Conservation (phyloP, 1,140 invertebrate genomes). For the Tetramorium parvispinum region DNA sequence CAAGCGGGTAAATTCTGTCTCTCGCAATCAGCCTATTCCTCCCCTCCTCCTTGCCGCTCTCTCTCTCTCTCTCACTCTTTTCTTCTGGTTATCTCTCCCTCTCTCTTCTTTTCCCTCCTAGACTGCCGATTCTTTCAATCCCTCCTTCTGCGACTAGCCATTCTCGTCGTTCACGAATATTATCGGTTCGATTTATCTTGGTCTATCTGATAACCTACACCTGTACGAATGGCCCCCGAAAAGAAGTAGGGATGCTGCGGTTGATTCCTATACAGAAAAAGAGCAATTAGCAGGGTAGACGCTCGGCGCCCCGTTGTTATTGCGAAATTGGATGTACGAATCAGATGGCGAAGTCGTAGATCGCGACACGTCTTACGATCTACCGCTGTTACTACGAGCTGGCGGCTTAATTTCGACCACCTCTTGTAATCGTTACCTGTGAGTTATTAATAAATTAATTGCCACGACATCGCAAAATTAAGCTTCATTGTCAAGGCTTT, state of each 20-base stretch:
- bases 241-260: neutral
- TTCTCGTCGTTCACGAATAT: neutral
- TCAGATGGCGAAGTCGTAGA: neutral
- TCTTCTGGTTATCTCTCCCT: neutral
- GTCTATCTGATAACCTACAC: slow-evolving; percentile 46
- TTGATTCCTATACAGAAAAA: slow-evolving; percentile 17
- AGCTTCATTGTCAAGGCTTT: neutral
- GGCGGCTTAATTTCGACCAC: slow-evolving; percentile 8
- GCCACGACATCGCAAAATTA: neutral
- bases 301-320: slow-evolving; percentile 1
- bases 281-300: slow-evolving; percentile 37
- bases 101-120: slow-evolving; percentile 16
- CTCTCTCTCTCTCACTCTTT: neutral
- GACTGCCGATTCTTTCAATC: slow-evolving; percentile 26
- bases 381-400: neutral
- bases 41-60: slow-evolving; percentile 15
- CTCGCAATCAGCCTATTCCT: slow-evolving; percentile 47
- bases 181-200: slow-evolving; percentile 21
- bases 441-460: neutral
- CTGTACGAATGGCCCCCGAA: slow-evolving; percentile 19
- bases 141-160: neutral
- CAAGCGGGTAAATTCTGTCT: slow-evolving; percentile 74
- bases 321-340: slow-evolving; percentile 30
- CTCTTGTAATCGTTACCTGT: neutral
- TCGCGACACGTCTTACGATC: neutral